A percentile compares a stretch with the other conserved stretches of the same genome.
These are phyloP conservation scores for Euproctis similis DNA, from an alignment of 2,888 invertebrate species.

Conservation along the genomic window DNA sequence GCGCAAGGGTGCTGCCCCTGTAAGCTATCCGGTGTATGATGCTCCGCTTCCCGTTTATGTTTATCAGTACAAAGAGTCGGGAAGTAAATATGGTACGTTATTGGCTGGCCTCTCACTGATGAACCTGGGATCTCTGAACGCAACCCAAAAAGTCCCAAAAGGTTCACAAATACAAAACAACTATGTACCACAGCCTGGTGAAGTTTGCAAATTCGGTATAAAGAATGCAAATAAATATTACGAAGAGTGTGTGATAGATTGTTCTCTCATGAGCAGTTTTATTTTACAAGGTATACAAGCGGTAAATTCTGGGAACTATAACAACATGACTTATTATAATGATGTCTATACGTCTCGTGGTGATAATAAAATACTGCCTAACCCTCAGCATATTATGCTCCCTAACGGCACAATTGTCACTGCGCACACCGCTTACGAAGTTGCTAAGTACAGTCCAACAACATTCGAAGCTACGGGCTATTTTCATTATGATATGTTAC, in stretches of 20 bases:
- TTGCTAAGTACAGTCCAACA: too few species aligned
- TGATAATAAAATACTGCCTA: too few species aligned
- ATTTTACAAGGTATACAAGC: conserved; percentile 7
- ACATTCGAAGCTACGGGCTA: not conserved
- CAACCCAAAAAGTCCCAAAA: not conserved
- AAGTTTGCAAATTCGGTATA: conserved; percentile 19
- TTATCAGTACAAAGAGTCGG: conserved; percentile 18
- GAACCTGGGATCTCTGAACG: conserved; percentile 14
- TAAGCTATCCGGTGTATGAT: conserved; percentile 13
- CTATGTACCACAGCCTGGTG: conserved; percentile 5
- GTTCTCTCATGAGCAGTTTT: conserved; percentile 15
- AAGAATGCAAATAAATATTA: conserved; percentile 6
- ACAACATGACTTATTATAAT: too few species aligned
- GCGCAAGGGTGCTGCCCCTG: not conserved
- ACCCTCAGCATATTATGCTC: conserved; percentile 1
- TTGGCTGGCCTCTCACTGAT: conserved; percentile 19
- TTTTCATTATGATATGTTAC: conserved; percentile 4
- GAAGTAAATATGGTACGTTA: conserved; percentile 15
- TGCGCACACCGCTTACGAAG: not conserved
- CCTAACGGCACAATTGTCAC: conserved; percentile 1
- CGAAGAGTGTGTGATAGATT: conserved; percentile 18
- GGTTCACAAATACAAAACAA: not conserved
- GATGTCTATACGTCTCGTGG: too few species aligned
- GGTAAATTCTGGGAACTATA: too few species aligned
- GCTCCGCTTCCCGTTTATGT: conserved; percentile 15